phyloP scores from a whole-genome alignment of 2,797 vertebrate genomes.

The Gambelia wislizenii region DNA sequence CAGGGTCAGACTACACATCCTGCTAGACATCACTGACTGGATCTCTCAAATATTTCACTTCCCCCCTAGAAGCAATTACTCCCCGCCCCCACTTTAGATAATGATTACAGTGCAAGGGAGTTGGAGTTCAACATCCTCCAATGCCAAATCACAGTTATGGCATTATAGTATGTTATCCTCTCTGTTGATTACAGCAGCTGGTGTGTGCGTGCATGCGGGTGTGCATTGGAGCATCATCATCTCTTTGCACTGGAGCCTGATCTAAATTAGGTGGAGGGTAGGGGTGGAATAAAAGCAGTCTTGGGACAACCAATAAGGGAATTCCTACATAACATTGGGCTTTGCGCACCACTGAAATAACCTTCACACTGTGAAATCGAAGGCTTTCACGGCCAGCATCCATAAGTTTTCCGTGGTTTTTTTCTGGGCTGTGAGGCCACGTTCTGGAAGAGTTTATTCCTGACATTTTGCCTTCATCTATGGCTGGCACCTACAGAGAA shows the following conservation, averaged over 20 bases:
- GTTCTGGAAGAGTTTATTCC: too few species aligned
- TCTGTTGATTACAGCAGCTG: neutral
- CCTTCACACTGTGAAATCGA: neutral
- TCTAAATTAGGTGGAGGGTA: neutral
- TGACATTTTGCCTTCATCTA: too few species aligned
- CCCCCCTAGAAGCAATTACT: neutral
- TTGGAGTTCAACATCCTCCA: neutral
- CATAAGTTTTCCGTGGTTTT: too few species aligned
- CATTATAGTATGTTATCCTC: neutral
- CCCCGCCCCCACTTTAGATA: neutral
- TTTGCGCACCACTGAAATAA: neutral
- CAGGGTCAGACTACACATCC: neutral
- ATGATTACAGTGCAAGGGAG: neutral
- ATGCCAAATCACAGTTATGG: neutral
- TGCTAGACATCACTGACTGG: neutral
- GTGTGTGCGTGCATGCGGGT: too few species aligned
- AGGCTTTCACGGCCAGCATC: too few species aligned
- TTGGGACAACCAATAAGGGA: neutral
- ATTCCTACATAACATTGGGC: neutral
- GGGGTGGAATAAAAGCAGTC: neutral
- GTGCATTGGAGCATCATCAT: neutral
- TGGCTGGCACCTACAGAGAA: too few species aligned
- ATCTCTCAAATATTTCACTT: neutral
- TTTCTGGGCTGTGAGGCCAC: too few species aligned
- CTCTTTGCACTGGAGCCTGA: neutral